Evolutionary conservation across 2,113 vertebrate genomes (phyloP), one percentile per base, ranked within the genome.

Genomic region (Crotalus horridus): DNA sequence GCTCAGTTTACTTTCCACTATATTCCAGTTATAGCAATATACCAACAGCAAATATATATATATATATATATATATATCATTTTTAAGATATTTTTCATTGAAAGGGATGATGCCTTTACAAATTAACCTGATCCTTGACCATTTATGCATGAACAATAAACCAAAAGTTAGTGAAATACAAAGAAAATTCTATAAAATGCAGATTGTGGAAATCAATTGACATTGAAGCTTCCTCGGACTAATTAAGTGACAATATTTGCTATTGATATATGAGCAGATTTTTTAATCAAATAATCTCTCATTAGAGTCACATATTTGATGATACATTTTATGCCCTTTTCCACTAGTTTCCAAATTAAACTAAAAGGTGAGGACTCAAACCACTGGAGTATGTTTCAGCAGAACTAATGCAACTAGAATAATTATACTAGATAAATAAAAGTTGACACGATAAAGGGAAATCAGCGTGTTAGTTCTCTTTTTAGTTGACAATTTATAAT

Each of bases 401-500:
- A 29, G 69, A 92, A 91, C 23, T 61, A 53, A 17, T 87, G 12
- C 15, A 54, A 93, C 91, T 95, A 89, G 17, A 55, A 61, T 91
- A 86, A 89, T 17, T 95, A 1, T 12, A 91, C 74, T 0, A 87
- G 61, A 58, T 92, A 90, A 95, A 26, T 8, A 87, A 87, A 91
- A n/a, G 88, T 89, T 29, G 24, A 94, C 81, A 46, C 29, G 20
- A 55, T 53, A 89, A 94, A 91, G 13, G 89, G 53, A 94, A 93
- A 3, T 51, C 39, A 15, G 7, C 0, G 4, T 95, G 94, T 94
- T 61, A 13, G 53, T 85, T 0, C 29, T 91, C 9, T 3, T 92
- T 91, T 74, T 1, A 92, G 39, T 69, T 94, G 89, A 64, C 93
- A 7, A 89, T 90, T 93, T 90, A 64, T 91, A 93, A 87, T 95